phyloP scores from a whole-genome alignment of 2,113 vertebrate species.

The Amia ocellicauda region DNA sequence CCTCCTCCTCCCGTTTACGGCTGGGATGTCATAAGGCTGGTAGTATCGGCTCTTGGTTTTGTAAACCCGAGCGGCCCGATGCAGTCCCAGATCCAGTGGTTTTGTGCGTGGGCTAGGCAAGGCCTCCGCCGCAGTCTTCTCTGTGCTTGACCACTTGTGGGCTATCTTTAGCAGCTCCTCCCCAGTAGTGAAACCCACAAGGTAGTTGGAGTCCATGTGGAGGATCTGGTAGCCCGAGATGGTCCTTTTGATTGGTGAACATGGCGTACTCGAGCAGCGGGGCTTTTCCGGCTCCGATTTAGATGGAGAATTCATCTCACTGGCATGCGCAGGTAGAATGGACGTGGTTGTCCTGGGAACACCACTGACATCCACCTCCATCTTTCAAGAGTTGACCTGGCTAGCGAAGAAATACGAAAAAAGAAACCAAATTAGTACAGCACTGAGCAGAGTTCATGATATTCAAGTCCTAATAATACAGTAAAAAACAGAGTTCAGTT shows the following conservation, averaged over 20 bases:
- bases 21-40: conserved; percentile 91
- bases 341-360: conserved; percentile 72
- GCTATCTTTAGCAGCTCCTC: conserved; percentile 92
- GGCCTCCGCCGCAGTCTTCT: conserved; percentile 67
- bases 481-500: too few species aligned
- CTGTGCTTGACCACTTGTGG: conserved; percentile 71
- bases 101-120: conserved; percentile 62
- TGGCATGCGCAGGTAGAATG: conserved; percentile 67
- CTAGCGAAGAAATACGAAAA: conserved; percentile 21
- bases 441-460: too few species aligned
- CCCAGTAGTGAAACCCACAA: conserved; percentile 91
- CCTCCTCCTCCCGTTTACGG: conserved; percentile 77
- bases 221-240: conserved; percentile 91
- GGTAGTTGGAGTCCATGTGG: conserved; percentile 94
- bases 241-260: conserved; percentile 83
- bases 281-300: conserved; percentile 80
- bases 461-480: too few species aligned
- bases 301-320: conserved; percentile 65
- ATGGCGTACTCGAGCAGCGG: conserved; percentile 90
- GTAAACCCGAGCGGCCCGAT: conserved; percentile 76
- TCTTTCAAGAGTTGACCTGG: conserved; percentile 66
- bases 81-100: conserved; percentile 72
- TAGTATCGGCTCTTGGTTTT: conserved; percentile 85
- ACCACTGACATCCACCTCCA: conserved; percentile 88
- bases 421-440: not conserved